phyloP scores from a whole-genome alignment of 2,113 vertebrate genomes.

The Malurus melanocephalus region DNA sequence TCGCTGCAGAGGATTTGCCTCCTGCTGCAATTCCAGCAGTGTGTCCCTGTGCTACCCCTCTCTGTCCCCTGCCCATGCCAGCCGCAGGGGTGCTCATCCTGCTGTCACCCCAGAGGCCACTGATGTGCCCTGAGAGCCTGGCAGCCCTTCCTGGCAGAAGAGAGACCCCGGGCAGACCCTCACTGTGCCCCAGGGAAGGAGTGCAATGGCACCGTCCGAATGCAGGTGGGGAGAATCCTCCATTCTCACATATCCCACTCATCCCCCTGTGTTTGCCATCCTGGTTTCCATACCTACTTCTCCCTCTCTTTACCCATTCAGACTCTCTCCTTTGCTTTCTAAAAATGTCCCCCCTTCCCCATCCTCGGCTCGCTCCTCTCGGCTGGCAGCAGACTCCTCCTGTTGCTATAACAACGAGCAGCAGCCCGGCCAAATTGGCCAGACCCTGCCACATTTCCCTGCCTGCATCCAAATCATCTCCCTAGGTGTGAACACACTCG shows the following conservation, averaged over 20 bases:
- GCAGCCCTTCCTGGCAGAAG: not conserved
- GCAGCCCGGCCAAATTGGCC: not conserved
- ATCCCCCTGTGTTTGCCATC: not conserved
- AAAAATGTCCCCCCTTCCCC: not conserved
- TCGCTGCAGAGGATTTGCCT: rapidly evolving
- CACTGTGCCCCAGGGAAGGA: not conserved
- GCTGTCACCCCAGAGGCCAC: not conserved
- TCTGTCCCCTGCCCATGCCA: rapidly evolving
- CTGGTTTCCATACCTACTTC: not conserved
- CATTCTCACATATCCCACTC: not conserved
- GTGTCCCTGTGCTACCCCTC: not conserved
- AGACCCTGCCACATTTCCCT: constrained; percentile 11
- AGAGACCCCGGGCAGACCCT: not conserved
- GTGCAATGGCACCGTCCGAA: rapidly evolving
- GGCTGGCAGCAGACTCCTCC: not conserved
- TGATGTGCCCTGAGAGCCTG: not conserved
- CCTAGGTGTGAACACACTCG: not conserved
- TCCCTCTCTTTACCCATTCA: not conserved
- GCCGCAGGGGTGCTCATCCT: not conserved
- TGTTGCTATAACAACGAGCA: constrained; percentile 54
- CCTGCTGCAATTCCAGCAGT: not conserved
- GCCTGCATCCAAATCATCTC: constrained; percentile 9
- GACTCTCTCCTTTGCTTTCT: not conserved
- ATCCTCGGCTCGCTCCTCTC: not conserved
- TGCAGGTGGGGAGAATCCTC: not conserved